Evolutionary conservation across 2,797 vertebrate species (phyloP), one percentile per base, ranked within the genome.

Genomic region (Lophius americanus): DNA sequence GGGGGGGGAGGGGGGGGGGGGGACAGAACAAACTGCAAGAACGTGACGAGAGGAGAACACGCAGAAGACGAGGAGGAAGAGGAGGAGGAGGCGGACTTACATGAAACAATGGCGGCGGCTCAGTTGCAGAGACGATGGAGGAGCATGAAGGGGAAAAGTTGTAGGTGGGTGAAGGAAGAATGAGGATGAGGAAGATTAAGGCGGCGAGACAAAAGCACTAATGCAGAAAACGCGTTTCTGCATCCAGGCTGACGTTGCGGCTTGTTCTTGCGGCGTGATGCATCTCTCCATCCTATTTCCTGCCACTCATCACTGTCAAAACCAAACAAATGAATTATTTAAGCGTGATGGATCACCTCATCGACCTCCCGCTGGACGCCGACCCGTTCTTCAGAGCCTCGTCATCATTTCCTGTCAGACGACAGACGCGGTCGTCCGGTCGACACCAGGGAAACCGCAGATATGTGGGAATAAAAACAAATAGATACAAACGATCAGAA

Each of bases 241-340:
- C 47, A 44, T 63, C 53, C 42, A 51, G 63, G 69, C 55, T 60
- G 73, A 60, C 68, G 58, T 72, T 51, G 65, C 4, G 0, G 42
- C 68, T 68, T 59, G 75, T 77, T 58, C 23, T 72, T 49, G 41
- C 36, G 58, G 13, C 48, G 11, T 54, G 76, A 59, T 69, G 56
- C 3, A 9, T 32, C 50, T 68, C 70, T 68, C 75, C 60, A 68
- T 67, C 75, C 81, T 85, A 76, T 83, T 78, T 78, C 77, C 83
- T 69, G 61, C 61, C 46, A 73, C 58, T 73, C 70, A 61, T 77
- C 75, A 62, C 56, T 77, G 81, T 83, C 83, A 81, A 62, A 74
- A 76, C 59, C 69, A 75, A 75, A 51, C 68, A 85, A 76, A 81
- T 79, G 47, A 64, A 84, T 83, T 62, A 61, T 83, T 71, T 62